Evolutionary conservation across 2,797 vertebrate species (phyloP).

Genomic region (Calcarius lapponicus): DNA sequence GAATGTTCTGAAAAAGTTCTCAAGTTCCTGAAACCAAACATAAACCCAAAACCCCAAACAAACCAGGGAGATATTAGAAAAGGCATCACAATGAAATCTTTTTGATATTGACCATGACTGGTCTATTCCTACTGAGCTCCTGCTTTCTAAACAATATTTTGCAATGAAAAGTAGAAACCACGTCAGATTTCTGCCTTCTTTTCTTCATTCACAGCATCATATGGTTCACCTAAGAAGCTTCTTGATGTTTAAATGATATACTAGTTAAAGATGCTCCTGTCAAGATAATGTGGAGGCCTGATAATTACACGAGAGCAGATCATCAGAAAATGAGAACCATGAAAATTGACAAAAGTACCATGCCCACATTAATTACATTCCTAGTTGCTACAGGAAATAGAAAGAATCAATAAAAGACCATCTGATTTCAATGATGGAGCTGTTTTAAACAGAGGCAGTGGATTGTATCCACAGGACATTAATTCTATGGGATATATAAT

Average conservation of each 20-base stretch:
- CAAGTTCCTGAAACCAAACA: background rate
- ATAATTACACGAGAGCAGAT: slow-evolving; percentile 42
- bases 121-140: background rate
- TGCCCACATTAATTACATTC: slow-evolving; percentile 6
- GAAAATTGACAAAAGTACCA: slow-evolving; percentile 45
- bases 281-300: background rate
- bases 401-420: background rate
- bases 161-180: background rate
- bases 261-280: background rate
- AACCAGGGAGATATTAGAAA: background rate
- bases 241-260: background rate
- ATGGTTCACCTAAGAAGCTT: background rate
- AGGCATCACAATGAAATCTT: background rate
- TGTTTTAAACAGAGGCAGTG: background rate
- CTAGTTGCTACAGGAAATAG: background rate
- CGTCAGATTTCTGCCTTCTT: background rate
- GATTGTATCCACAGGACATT: background rate
- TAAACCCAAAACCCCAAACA: background rate
- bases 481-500: background rate
- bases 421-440: background rate
- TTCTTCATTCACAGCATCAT: background rate
- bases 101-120: background rate
- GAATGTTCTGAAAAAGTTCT: background rate
- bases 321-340: slow-evolving; percentile 41
- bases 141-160: background rate